Evolutionary conservation across 2,888 invertebrate genomes (phyloP).

Genomic region (Apamea epomidion): DNA sequence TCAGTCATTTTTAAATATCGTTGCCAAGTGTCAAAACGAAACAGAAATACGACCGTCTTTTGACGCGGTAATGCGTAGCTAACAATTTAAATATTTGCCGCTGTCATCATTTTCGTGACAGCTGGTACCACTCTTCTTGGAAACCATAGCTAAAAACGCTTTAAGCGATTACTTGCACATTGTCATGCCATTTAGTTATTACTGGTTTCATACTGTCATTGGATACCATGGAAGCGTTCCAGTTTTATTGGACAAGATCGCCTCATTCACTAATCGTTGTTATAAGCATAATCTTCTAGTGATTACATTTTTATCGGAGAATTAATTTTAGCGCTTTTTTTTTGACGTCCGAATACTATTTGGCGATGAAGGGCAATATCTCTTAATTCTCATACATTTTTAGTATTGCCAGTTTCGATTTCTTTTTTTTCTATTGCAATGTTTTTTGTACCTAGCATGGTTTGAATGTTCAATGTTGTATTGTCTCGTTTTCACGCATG

Average conservation of each 20-base stretch:
- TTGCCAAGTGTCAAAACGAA: no score
- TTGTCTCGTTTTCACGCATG: slow-evolving; percentile 46
- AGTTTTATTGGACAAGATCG: background rate
- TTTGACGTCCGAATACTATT: background rate
- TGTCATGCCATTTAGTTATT: slow-evolving; percentile 32
- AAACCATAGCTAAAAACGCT: background rate
- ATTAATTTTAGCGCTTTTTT: background rate
- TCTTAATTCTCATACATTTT: slow-evolving; percentile 15
- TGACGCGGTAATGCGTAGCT: no score
- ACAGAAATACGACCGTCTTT: no score
- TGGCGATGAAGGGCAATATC: background rate
- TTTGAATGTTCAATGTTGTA: slow-evolving; percentile 44
- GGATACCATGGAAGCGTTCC: background rate
- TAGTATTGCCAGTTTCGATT: background rate
- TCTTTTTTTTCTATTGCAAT: background rate
- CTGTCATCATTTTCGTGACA: no score
- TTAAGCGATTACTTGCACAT: background rate
- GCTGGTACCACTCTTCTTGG: no score
- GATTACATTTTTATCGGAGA: background rate
- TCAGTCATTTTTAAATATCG: no score
- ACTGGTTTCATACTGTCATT: background rate
- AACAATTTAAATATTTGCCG: no score
- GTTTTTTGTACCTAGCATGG: slow-evolving; percentile 43
- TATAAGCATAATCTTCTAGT: background rate
- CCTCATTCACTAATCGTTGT: background rate